These are phyloP conservation scores for Sander vitreus DNA, from an alignment of 2,113 vertebrate genomes.

Conservation along the genomic window DNA sequence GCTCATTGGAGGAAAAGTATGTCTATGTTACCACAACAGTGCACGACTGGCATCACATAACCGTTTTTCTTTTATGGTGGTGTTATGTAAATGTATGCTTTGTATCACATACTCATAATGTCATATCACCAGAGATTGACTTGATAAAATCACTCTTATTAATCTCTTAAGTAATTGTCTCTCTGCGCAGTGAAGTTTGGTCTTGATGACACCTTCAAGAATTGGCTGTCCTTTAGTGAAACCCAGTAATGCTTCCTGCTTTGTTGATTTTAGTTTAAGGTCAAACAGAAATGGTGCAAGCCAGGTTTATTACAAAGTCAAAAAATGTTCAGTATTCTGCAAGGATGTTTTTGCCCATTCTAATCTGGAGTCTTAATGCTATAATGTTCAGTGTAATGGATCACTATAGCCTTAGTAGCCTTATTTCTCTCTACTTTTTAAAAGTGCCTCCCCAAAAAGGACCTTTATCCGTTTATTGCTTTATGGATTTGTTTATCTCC, in stretches of 20 bases:
- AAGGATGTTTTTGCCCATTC: constrained; percentile 18
- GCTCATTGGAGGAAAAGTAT: constrained; percentile 97
- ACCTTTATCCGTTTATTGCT: constrained; percentile 67
- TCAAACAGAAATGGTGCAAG: constrained; percentile 26
- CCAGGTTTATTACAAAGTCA: constrained; percentile 6
- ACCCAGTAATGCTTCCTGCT: constrained; percentile 17
- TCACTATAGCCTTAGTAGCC: not conserved
- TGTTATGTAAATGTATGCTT: constrained; percentile 9
- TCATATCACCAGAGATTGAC: constrained; percentile 26
- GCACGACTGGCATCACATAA: not conserved
- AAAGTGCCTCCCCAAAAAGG: constrained; percentile 14
- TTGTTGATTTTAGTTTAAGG: constrained; percentile 44
- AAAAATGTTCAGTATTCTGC: constrained; percentile 24
- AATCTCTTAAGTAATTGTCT: constrained; percentile 33
- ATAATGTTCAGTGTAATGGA: too few species aligned
- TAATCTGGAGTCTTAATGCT: too few species aligned
- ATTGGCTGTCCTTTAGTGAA: constrained; percentile 48
- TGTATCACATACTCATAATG: constrained; percentile 43
- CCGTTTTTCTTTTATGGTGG: constrained; percentile 1
- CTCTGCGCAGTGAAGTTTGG: constrained; percentile 26
- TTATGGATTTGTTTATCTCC: constrained; percentile 54
- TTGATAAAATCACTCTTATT: constrained; percentile 29
- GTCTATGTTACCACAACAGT: constrained; percentile 8
- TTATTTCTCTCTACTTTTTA: constrained; percentile 12
- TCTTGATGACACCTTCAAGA: constrained; percentile 27